Base-by-base conservation (phyloP, 2,888 invertebrate genomes). In the Disparrhopalites patrizii region DNA sequence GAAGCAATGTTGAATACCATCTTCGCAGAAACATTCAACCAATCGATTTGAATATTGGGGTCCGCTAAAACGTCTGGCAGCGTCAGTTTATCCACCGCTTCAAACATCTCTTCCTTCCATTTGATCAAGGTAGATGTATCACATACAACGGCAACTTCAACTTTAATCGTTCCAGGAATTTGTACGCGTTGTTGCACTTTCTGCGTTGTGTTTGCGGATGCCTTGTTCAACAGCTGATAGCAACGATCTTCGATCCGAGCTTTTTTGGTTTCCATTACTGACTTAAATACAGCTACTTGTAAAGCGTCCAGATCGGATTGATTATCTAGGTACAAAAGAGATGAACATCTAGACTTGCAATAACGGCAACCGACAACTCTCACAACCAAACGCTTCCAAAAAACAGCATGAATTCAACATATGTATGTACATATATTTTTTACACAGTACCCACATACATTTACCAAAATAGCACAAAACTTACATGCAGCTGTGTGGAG, bases 1-100 rank as follows among this genome's bases (percentile, higher is more conserved):
- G n/a, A n/a, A n/a, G 18, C 23, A 50, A 20, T 50, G 50, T 36
- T 10, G 25, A 13, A 8, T 65, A 65, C 65, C 65, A 65, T 57
- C 30, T 65, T 65, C 10, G 33, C 36, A 20, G 65, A 47, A 23
- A 58, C 58, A 3, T 13, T 50, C 13, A 31, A 10, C 65, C 65
- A 65, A 23, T 65, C 43, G 1, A 65, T 65, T 8, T 33, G 3
- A 27, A 50, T 7, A n/a, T n/a, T 10, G 4, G 50, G 23, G 23
- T 51, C 38, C 15, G n/a, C 25, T 1, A 23, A 10, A 51, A 65
- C 28, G 13, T 57, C 65, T 5, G 33, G 38, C 23, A 65, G 4
- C 13, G 15, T 38, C 18, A 36, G 57, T 28, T 25, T 36, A 23
- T 20, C 15, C 10, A 33, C 30, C 1, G 15, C 5, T 1, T 13